Evolutionary conservation across 2,113 vertebrate genomes (phyloP).

Genomic region (Dissostichus mawsoni): DNA sequence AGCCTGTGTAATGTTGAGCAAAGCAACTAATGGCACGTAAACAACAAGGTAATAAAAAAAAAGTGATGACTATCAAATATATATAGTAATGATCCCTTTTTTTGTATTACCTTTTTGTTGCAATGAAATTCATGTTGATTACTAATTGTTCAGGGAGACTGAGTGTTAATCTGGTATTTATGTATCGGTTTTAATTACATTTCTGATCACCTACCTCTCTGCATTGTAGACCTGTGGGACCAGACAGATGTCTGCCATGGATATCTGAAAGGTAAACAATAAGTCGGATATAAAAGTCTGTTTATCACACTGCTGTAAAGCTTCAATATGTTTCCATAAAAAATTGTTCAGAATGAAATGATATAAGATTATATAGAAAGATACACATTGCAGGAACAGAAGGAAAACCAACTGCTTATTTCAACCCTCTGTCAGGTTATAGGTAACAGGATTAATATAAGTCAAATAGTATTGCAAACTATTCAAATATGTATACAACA

Average conservation of each 20-base stretch:
- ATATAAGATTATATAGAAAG: too few relatives aligned
- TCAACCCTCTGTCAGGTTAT: too few relatives aligned
- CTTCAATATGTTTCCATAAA: not conserved
- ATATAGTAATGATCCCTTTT: not conserved
- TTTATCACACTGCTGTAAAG: not conserved
- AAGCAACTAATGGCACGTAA: not conserved
- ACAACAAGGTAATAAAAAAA: not conserved
- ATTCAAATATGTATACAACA: too few relatives aligned
- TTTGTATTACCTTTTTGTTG: not conserved
- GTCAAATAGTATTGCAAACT: too few relatives aligned
- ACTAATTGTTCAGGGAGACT: not conserved
- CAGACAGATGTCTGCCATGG: constrained; percentile 96
- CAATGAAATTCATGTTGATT: not conserved
- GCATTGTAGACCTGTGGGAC: constrained; percentile 95
- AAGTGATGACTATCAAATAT: not conserved
- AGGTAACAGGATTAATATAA: too few relatives aligned
- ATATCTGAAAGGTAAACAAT: constrained; percentile 84
- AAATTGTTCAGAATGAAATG: too few relatives aligned
- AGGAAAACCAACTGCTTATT: too few relatives aligned
- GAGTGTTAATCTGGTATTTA: not conserved
- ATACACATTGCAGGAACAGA: too few relatives aligned
- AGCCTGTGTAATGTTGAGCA: not conserved
- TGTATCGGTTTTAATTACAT: not conserved
- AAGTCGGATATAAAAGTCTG: not conserved
- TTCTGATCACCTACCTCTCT: constrained; percentile 85